Conservation (phyloP, 2,888 invertebrate species). For the Luperina nickerlii region DNA sequence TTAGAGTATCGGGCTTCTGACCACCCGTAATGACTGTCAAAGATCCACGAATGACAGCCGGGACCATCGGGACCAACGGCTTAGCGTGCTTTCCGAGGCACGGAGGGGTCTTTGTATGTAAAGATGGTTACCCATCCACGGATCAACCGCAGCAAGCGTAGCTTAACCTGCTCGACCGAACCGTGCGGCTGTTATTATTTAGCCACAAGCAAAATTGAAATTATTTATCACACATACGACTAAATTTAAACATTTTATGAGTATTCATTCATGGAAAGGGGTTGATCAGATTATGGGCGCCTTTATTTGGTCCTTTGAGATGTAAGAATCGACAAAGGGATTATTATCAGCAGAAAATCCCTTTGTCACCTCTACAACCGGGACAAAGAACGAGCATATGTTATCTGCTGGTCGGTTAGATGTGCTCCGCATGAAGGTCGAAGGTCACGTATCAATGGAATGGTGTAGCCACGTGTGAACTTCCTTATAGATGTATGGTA, state of each 20-base stretch:
- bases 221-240: not conserved
- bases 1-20: too few relatives aligned
- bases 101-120: not conserved
- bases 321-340: conserved; percentile 6
- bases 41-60: too few relatives aligned
- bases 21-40: too few relatives aligned
- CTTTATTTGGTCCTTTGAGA: not conserved
- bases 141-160: not conserved
- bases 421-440: not conserved
- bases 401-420: not conserved
- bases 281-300: not conserved
- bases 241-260: not conserved
- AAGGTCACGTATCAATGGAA: not conserved
- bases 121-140: not conserved
- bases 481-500: not conserved
- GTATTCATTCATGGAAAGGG: not conserved
- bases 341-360: conserved; percentile 2
- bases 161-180: not conserved
- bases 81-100: not conserved
- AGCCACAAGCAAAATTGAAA: not conserved
- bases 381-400: not conserved
- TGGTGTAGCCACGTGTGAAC: not conserved
- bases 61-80: too few relatives aligned
- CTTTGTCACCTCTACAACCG: not conserved
- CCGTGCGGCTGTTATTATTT: not conserved